A percentile compares a stretch with the other conserved stretches of the same genome.
Evolutionary conservation across 2,888 invertebrate species (phyloP).

Genomic region (Eilema griseolum): DNA sequence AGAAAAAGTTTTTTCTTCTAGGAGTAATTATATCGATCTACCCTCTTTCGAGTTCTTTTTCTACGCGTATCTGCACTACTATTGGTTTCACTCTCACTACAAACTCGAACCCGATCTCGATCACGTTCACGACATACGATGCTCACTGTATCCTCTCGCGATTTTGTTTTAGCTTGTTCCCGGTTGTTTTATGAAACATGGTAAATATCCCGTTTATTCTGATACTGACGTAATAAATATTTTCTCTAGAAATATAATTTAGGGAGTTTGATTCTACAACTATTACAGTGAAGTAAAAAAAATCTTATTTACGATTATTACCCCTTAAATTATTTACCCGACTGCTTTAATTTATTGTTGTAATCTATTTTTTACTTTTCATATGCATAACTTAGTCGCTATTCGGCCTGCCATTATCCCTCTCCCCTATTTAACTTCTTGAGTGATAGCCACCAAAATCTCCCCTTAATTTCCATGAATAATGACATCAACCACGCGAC

Average conservation of each 20-base stretch:
- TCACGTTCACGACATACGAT: too few relatives aligned
- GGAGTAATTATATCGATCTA: too few relatives aligned
- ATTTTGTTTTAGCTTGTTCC: too few relatives aligned
- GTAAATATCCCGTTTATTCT: too few relatives aligned
- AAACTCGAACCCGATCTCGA: too few relatives aligned
- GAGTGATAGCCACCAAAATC: slow-evolving; percentile 54
- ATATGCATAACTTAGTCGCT: slow-evolving; percentile 37
- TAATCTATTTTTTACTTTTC: slow-evolving; percentile 37
- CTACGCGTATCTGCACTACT: too few relatives aligned
- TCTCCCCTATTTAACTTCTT: slow-evolving; percentile 54
- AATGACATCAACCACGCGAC: slow-evolving; percentile 68
- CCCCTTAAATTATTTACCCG: slow-evolving; percentile 16
- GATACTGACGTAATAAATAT: neutral
- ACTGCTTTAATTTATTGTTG: slow-evolving; percentile 17
- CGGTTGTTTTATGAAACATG: too few relatives aligned
- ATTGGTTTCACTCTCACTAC: too few relatives aligned
- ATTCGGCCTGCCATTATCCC: slow-evolving; percentile 39
- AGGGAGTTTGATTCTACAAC: neutral
- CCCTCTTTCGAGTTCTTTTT: too few relatives aligned
- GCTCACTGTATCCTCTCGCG: too few relatives aligned
- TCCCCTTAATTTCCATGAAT: slow-evolving; percentile 66
- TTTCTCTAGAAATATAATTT: neutral
- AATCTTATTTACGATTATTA: neutral
- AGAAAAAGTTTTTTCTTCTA: too few relatives aligned
- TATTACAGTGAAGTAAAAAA: neutral